Conservation (phyloP, 2,113 vertebrate species). For the Lagopus leucura region DNA sequence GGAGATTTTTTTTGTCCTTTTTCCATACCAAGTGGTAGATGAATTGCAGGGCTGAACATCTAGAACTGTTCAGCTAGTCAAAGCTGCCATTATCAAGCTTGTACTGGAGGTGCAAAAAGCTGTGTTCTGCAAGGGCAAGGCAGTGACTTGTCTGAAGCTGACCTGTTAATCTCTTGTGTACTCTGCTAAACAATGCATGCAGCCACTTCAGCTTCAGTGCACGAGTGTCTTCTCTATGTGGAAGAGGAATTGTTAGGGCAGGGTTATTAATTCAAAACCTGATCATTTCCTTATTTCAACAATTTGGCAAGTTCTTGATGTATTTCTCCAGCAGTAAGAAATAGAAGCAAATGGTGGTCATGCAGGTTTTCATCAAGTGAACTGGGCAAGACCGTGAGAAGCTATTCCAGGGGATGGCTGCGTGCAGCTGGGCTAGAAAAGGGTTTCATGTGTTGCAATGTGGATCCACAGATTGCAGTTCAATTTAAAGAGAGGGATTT, state of each 20-base stretch:
- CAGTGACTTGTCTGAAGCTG: constrained; percentile 22
- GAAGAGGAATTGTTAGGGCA: constrained; percentile 7
- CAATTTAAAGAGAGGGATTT: neutral
- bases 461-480: neutral
- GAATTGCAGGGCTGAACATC: neutral
- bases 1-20: neutral
- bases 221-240: neutral
- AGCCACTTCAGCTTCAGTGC: neutral
- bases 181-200: neutral
- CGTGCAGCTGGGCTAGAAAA: neutral
- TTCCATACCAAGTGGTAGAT: neutral
- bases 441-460: neutral
- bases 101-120: constrained; percentile 30
- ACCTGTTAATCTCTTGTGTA: neutral
- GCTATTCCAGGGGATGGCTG: neutral
- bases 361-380: neutral
- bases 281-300: neutral
- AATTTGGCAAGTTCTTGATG: neutral
- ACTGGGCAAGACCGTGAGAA: neutral
- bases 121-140: neutral
- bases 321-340: neutral
- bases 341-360: neutral
- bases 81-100: neutral
- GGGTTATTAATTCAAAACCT: neutral
- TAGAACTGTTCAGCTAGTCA: neutral